phyloP scores from a whole-genome alignment of 2,797 vertebrate genomes.

The Pseudochromis fuscus region DNA sequence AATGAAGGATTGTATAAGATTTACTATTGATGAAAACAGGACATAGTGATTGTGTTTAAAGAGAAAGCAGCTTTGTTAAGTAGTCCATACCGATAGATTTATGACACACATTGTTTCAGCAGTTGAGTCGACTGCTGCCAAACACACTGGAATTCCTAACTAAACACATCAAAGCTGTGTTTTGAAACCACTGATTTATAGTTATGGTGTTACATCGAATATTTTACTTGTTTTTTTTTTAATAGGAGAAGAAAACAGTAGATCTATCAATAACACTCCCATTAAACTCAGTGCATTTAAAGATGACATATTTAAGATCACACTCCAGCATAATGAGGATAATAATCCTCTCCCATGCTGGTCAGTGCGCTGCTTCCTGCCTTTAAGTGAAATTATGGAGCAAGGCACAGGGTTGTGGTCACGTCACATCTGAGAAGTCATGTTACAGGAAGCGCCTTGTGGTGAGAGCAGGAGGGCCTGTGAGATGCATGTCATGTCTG shows the following conservation, averaged over 20 bases:
- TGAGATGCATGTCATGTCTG: slow-evolving; percentile 70
- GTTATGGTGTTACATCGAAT: neutral
- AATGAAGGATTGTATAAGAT: slow-evolving; percentile 1
- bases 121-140: slow-evolving; percentile 10
- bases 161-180: slow-evolving; percentile 20
- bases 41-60: neutral
- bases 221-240: neutral
- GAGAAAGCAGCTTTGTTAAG: slow-evolving; percentile 24
- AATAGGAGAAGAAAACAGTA: neutral
- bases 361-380: slow-evolving; percentile 48
- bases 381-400: slow-evolving; percentile 52
- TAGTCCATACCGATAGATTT: slow-evolving; percentile 12
- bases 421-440: slow-evolving; percentile 61
- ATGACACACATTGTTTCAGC: slow-evolving; percentile 1
- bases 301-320: slow-evolving; percentile 10
- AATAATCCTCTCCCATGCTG: slow-evolving; percentile 40
- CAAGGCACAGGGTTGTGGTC: slow-evolving; percentile 62
- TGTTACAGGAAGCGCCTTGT: slow-evolving; percentile 76
- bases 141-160: slow-evolving; percentile 16
- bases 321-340: slow-evolving; percentile 8
- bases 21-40: slow-evolving; percentile 15
- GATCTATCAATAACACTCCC: neutral
- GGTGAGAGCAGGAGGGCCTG: slow-evolving; percentile 59
- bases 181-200: slow-evolving; percentile 40
- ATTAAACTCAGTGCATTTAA: slow-evolving; percentile 5